These are phyloP conservation scores for Drosophila nigricruria DNA, from an alignment of 2,888 invertebrate species.

Conservation along the genomic window DNA sequence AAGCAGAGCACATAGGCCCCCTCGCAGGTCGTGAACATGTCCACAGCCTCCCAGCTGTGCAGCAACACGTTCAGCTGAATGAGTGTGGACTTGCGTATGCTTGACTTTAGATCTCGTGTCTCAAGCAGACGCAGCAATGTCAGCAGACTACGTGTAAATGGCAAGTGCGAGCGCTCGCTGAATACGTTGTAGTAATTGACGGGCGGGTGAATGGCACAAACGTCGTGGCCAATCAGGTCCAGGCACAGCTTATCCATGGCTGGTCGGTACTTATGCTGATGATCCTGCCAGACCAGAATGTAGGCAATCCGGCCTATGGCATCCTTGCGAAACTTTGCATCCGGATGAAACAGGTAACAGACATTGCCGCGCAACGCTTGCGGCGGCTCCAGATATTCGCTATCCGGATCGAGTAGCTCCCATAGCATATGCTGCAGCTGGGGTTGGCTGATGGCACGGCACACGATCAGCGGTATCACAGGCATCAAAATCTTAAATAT, in stretches of 20 bases:
- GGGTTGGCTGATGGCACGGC: slow-evolving; percentile 41
- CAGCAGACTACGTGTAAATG: slow-evolving; percentile 45
- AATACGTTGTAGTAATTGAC: slow-evolving; percentile 72
- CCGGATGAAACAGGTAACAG: slow-evolving; percentile 77
- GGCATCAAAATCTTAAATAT: slow-evolving; percentile 73
- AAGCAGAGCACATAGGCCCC: slow-evolving; percentile 18
- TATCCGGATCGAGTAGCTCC: slow-evolving; percentile 79
- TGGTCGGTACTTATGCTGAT: slow-evolving; percentile 60
- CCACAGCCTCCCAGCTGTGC: slow-evolving; percentile 53
- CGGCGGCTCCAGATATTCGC: slow-evolving; percentile 50
- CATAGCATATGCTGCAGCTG: slow-evolving; percentile 58
- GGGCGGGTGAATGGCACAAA: slow-evolving; percentile 69
- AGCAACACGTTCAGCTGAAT: slow-evolving; percentile 70
- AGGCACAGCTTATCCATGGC: slow-evolving; percentile 62
- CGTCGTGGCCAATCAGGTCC: slow-evolving; percentile 73
- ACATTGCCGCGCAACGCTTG: slow-evolving; percentile 78
- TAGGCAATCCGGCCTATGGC: slow-evolving; percentile 75
- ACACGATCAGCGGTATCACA: slow-evolving; percentile 69
- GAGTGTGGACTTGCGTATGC: slow-evolving; percentile 77
- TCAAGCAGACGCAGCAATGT: slow-evolving; percentile 78
- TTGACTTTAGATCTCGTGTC: slow-evolving; percentile 74
- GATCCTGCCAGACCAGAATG: slow-evolving; percentile 60
- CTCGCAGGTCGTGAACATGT: slow-evolving; percentile 27
- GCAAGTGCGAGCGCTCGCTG: slow-evolving; percentile 32
- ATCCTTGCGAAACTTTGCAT: slow-evolving; percentile 67